A percentile compares a stretch with the other conserved stretches of the same genome.
These are phyloP conservation scores for Apeltes quadracus DNA, from an alignment of 2,113 vertebrate species.

Conservation along the genomic window DNA sequence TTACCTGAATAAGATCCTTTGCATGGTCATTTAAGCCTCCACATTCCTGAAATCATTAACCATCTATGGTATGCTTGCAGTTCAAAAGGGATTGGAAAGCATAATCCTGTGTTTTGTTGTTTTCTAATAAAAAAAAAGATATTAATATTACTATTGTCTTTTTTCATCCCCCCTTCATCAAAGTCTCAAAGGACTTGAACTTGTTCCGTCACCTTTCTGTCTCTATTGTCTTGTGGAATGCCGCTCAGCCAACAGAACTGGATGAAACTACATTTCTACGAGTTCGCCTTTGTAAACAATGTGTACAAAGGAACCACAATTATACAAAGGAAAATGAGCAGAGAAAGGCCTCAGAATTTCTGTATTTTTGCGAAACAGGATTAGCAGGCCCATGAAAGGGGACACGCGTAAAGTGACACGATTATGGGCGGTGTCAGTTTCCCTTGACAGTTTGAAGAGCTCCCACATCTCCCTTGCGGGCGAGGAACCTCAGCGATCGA, in stretches of 20 bases:
- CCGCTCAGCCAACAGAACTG: slow-evolving; percentile 76
- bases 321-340: slow-evolving; percentile 75
- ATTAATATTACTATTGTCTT: too few species aligned
- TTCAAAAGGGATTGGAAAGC: neutral
- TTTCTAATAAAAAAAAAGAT: too few species aligned
- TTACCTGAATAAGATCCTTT: slow-evolving; percentile 35
- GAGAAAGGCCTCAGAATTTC: slow-evolving; percentile 71
- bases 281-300: too few species aligned
- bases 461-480: slow-evolving; percentile 55
- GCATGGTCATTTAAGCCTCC: slow-evolving; percentile 32
- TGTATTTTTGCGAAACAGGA: slow-evolving; percentile 91
- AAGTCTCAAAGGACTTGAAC: neutral
- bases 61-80: neutral
- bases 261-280: slow-evolving; percentile 64
- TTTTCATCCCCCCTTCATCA: neutral
- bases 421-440: slow-evolving; percentile 83
- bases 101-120: slow-evolving; percentile 2
- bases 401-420: slow-evolving; percentile 76
- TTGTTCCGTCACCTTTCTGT: slow-evolving; percentile 8
- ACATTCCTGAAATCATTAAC: slow-evolving; percentile 21
- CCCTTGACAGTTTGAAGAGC: slow-evolving; percentile 72
- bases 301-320: slow-evolving; percentile 71
- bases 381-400: slow-evolving; percentile 83
- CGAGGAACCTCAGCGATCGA: slow-evolving; percentile 46
- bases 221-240: slow-evolving; percentile 38